Evolutionary conservation across 2,797 vertebrate species (phyloP).

Genomic region (Poecilia picta): DNA sequence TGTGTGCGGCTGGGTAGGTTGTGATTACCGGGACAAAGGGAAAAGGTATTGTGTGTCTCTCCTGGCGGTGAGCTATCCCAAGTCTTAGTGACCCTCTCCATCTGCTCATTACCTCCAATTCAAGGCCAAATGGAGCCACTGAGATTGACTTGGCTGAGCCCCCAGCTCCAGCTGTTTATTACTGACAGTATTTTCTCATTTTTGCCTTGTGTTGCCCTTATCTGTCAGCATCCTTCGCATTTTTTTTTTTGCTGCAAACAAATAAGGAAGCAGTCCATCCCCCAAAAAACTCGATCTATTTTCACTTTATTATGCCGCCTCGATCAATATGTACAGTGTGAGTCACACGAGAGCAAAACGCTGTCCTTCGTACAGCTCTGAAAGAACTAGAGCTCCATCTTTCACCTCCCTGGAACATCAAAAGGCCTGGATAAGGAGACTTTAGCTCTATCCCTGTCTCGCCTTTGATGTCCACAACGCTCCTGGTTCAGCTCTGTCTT

Average conservation of each 20-base stretch:
- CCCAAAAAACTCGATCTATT: conserved; percentile 34
- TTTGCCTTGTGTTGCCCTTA: conserved; percentile 26
- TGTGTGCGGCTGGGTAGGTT: conserved; percentile 31
- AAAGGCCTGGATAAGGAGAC: conserved; percentile 59
- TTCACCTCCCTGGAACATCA: conserved; percentile 63
- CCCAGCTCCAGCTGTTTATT: conserved; percentile 61
- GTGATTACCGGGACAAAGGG: conserved; percentile 63
- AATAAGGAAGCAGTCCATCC: conserved; percentile 20
- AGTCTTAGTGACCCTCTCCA: conserved; percentile 75
- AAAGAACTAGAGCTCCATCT: conserved; percentile 48
- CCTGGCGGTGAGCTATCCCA: conserved; percentile 58
- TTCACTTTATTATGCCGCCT: conserved; percentile 28
- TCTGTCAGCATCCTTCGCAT: conserved; percentile 6
- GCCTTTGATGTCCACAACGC: conserved; percentile 70
- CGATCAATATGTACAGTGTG: conserved; percentile 38
- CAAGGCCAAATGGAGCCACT: conserved; percentile 75
- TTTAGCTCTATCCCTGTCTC: conserved; percentile 50
- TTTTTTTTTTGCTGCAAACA: conserved; percentile 18
- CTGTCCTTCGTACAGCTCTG: conserved; percentile 20
- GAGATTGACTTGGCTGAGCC: conserved; percentile 74
- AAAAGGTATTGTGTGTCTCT: conserved; percentile 70
- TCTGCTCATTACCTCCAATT: conserved; percentile 80
- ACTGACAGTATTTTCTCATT: conserved; percentile 46
- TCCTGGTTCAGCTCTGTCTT: conserved; percentile 65
- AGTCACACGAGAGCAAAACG: conserved; percentile 44